Percentiles rank a stretch among this genome's conserved stretches.
These are phyloP conservation scores for Aspidoscelis tigris DNA, from an alignment of 2,113 vertebrate species.

Conservation along the genomic window DNA sequence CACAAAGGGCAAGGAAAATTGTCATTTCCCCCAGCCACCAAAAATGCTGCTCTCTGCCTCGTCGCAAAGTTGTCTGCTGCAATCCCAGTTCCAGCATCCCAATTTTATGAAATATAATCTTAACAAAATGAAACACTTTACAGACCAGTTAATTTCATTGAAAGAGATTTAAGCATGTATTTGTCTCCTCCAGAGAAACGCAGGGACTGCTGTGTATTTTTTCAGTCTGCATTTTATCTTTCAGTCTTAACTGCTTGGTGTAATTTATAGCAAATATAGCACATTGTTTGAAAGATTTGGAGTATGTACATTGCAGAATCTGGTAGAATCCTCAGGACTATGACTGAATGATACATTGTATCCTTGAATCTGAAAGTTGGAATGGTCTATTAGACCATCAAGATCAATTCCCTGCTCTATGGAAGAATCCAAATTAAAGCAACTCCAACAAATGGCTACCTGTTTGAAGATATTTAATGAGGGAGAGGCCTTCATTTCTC, in stretches of 20 bases:
- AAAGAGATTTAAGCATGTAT: conserved; percentile 1
- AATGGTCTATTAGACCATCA: too few species aligned
- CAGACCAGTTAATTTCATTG: not conserved
- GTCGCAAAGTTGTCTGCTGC: not conserved
- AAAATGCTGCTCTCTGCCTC: not conserved
- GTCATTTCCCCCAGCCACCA: too few species aligned
- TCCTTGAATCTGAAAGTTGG: too few species aligned
- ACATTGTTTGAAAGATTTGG: not conserved
- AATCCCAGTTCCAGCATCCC: not conserved
- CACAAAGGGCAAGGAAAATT: not conserved
- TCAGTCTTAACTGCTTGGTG: too few species aligned
- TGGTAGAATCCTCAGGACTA: not conserved
- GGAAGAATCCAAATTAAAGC: too few species aligned
- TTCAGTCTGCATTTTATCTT: not conserved
- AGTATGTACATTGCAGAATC: not conserved
- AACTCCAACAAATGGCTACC: too few species aligned
- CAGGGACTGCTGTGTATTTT: not conserved
- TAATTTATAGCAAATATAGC: not conserved
- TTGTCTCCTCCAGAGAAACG: not conserved
- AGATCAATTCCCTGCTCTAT: too few species aligned
- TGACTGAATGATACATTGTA: not conserved
- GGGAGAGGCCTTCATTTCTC: too few species aligned
- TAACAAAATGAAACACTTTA: not conserved
- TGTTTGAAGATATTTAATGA: too few species aligned
- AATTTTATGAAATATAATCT: not conserved